phyloP scores from a whole-genome alignment of 2,888 invertebrate genomes.

The Xestoiulus laeticollis region DNA sequence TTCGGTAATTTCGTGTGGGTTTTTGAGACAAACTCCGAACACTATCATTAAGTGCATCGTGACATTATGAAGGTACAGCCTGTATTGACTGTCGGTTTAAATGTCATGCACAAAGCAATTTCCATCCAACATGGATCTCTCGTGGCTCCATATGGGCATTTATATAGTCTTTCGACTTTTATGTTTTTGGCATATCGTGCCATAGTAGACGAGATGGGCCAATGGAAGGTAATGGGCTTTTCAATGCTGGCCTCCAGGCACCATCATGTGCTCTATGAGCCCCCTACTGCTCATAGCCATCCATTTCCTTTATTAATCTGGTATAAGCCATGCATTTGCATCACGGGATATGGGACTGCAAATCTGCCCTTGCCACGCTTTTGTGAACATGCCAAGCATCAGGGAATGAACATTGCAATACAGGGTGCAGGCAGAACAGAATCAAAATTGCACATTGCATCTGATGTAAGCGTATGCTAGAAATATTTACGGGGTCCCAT shows the following conservation, averaged over 20 bases:
- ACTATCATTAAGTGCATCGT: conserved; percentile 43
- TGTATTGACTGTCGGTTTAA: conserved; percentile 8
- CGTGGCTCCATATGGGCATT: conserved; percentile 38
- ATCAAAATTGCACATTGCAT: too few relatives aligned
- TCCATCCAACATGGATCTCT: conserved; percentile 39
- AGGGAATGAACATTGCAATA: background rate
- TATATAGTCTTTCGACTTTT: conserved; percentile 36
- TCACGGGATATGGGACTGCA: conserved; percentile 17
- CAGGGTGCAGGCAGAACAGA: too few relatives aligned
- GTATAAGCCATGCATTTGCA: conserved; percentile 47
- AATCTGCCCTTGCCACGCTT: background rate
- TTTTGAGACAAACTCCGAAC: conserved; percentile 29
- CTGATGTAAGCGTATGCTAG: too few relatives aligned
- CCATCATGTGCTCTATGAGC: conserved; percentile 2
- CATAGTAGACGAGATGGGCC: background rate
- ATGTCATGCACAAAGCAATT: conserved; percentile 41
- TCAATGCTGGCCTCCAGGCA: background rate
- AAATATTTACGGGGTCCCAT: too few relatives aligned
- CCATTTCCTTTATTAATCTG: conserved; percentile 51
- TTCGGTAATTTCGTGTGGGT: conserved; percentile 41
- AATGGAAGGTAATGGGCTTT: background rate
- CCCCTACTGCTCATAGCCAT: conserved; percentile 46
- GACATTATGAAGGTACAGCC: conserved; percentile 19
- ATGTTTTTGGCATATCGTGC: background rate
- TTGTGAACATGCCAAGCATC: background rate